phyloP scores from a whole-genome alignment of 2,888 invertebrate genomes.

The Hydroisotoma schaefferi region DNA sequence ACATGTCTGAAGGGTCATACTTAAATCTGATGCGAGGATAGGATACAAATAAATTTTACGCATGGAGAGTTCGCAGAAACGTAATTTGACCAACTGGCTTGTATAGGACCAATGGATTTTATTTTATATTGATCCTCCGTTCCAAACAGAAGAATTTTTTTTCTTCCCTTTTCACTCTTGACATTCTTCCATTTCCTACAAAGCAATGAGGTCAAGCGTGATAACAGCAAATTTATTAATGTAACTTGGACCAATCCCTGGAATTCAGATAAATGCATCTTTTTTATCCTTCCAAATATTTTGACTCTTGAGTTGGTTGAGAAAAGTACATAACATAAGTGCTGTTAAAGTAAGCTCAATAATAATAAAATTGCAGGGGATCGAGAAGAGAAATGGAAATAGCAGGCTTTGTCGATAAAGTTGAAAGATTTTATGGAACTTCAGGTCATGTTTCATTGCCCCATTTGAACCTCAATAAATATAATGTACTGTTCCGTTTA shows the following conservation, averaged over 20 bases:
- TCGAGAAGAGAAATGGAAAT: too few species aligned
- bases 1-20: too few species aligned
- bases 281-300: slow-evolving; percentile 15
- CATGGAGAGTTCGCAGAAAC: slow-evolving; percentile 13
- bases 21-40: too few species aligned
- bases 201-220: slow-evolving; percentile 24
- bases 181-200: slow-evolving; percentile 3
- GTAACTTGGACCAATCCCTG: slow-evolving; percentile 19
- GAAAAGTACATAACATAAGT: too few species aligned
- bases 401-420: too few species aligned
- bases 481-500: too few species aligned
- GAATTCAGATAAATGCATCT: not conserved
- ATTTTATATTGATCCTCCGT: not conserved
- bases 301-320: too few species aligned
- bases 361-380: slow-evolving; percentile 8
- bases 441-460: too few species aligned
- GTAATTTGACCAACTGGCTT: too few species aligned
- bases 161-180: slow-evolving; percentile 4
- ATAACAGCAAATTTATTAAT: slow-evolving; percentile 21
- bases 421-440: too few species aligned
- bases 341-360: slow-evolving; percentile 4
- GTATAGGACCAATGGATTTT: too few species aligned
- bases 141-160: slow-evolving; percentile 11
- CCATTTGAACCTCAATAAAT: too few species aligned
- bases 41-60: slow-evolving; percentile 12